Evolutionary conservation across 2,797 vertebrate genomes (phyloP).

Genomic region (Propithecus perrieri): DNA sequence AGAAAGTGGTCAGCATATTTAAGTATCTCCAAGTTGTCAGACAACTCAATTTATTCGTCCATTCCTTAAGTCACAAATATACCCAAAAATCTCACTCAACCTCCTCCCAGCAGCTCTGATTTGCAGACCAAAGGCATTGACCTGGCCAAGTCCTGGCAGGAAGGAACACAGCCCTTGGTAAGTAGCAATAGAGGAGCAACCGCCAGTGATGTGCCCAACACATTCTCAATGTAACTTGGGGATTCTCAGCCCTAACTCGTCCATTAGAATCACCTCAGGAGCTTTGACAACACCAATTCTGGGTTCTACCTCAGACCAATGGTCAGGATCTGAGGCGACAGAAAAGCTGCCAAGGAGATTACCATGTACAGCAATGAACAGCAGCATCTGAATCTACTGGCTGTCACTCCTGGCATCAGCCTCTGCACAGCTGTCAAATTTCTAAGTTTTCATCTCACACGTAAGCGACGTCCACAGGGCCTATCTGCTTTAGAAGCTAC

Average conservation of each 20-base stretch:
- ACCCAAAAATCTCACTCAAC: background rate
- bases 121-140: background rate
- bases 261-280: background rate
- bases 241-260: background rate
- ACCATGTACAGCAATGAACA: fast-evolving
- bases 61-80: background rate
- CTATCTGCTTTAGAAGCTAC: background rate
- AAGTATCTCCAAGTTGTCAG: background rate
- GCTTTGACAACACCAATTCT: background rate
- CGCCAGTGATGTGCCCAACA: background rate
- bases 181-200: background rate
- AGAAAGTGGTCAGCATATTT: background rate
- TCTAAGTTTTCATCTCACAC: background rate
- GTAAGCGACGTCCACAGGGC: background rate
- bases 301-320: background rate
- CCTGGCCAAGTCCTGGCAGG: background rate
- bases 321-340: background rate
- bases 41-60: background rate
- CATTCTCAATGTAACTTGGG: fast-evolving
- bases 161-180: background rate
- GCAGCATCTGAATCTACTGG: background rate
- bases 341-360: background rate
- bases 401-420: fast-evolving
- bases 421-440: fast-evolving
- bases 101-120: background rate